These are phyloP conservation scores for Poeciliopsis retropinna DNA, from an alignment of 2,113 vertebrate species.

Conservation along the genomic window DNA sequence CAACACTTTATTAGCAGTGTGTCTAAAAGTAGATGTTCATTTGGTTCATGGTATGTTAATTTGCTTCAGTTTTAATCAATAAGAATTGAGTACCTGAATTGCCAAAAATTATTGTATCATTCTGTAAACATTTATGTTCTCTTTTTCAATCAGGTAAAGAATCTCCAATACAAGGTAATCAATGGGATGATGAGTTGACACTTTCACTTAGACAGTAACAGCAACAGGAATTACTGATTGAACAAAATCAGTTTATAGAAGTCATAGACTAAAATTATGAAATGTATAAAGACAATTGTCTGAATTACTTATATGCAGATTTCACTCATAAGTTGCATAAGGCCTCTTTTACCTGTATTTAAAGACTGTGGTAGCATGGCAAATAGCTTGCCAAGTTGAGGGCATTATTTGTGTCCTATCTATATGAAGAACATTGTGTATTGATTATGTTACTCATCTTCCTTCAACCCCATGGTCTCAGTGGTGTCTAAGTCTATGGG, in stretches of 20 bases:
- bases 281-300: not conserved
- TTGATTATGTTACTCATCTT: conserved; percentile 57
- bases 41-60: too few species aligned
- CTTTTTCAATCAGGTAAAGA: not conserved
- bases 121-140: not conserved
- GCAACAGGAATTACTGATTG: not conserved
- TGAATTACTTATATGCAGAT: conserved; percentile 20
- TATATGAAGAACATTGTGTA: conserved; percentile 49
- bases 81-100: not conserved
- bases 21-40: too few species aligned
- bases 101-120: not conserved
- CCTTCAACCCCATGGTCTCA: conserved; percentile 31
- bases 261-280: not conserved
- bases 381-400: conserved; percentile 40
- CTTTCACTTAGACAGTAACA: not conserved
- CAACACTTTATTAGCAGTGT: too few species aligned
- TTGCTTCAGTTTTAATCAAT: not conserved
- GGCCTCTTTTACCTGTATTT: conserved; percentile 31
- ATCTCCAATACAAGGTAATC: not conserved
- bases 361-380: conserved; percentile 22
- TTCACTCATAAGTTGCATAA: conserved; percentile 32
- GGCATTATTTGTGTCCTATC: conserved; percentile 23
- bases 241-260: conserved; percentile 1
- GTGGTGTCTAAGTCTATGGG: conserved; percentile 40
- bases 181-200: too few species aligned